Base-by-base conservation (phyloP, 2,797 vertebrate species). In the Todus mexicanus region DNA sequence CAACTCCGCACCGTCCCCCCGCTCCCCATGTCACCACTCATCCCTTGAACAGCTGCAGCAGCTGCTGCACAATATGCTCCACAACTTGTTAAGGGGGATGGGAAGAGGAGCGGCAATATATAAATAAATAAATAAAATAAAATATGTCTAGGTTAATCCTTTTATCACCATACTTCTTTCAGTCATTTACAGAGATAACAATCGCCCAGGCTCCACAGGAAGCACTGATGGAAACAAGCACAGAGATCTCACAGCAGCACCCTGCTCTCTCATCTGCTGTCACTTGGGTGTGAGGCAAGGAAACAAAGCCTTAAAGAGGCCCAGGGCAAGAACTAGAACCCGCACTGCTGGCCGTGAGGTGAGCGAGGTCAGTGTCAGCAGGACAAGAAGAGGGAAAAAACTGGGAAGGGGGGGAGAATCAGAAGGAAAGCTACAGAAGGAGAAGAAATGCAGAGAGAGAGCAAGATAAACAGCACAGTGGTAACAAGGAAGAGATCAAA, bases 101-200 rank as follows among this genome's bases (percentile, higher is more conserved):
- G 68, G 40, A 85, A 48, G 68, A 90, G 61, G 54, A 94, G 53
- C 11, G 3, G 70, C 29, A 59, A 80, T 66, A 96, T 45, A 94
- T n/a, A 95, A 94, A 96, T 94, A 94, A 94, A 94, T 91, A 94
- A 94, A 94, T 89, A 92, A 93, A 95, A 87, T 80, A 84, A 92
- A 94, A 89, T 56, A 93, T 15, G 6, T 89, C 68, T 89, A 48
- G 56, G 79, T 94, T 95, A 96, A 96, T 95, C 93, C 95, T 94
- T 95, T 96, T 95, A 96, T 94, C 94, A 38, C 83, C 90, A 23
- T 31, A 87, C 84, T 94, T 94, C 90, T 93, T 95, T 85, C 93
- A 95, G 92, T 79, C 71, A 10, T 94, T 96, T 93, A 78, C 72
- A 53, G 84, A 94, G 93, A 94, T 96, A 91, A 87, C 51, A 57